Evolutionary conservation across 2,113 vertebrate species (phyloP).

Genomic region (Motacilla tschutschensis): DNA sequence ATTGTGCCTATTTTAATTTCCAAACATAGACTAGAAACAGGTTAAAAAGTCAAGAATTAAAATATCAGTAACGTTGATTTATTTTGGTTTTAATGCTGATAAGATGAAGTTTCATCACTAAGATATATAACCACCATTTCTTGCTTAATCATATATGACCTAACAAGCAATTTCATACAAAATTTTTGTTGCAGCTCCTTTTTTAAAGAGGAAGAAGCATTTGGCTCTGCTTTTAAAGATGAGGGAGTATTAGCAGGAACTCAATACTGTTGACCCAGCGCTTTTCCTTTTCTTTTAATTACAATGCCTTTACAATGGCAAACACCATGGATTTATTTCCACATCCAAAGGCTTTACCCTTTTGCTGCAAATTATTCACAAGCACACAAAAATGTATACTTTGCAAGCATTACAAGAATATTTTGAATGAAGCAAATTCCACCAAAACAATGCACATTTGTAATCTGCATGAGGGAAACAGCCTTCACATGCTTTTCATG

Average conservation of each 20-base stretch:
- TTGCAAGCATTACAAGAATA: neutral
- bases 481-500: neutral
- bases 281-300: neutral
- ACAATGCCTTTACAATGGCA: neutral
- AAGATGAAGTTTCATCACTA: neutral
- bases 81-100: neutral
- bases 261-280: neutral
- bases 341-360: neutral
- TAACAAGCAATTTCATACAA: neutral
- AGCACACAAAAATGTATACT: neutral
- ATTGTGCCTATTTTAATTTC: neutral
- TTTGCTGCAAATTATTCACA: neutral
- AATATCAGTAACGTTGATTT: neutral
- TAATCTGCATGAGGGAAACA: neutral
- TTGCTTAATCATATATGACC: neutral
- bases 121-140: neutral
- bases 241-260: neutral
- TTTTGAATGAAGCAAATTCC: neutral
- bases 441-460: neutral
- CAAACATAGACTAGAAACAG: neutral
- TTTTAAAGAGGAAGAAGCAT: neutral
- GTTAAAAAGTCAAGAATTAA: neutral
- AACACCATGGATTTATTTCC: neutral
- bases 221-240: neutral
- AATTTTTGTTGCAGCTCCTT: neutral